These are phyloP conservation scores for Arvicanthis niloticus DNA, from an alignment of 2,113 vertebrate genomes.

Conservation along the genomic window DNA sequence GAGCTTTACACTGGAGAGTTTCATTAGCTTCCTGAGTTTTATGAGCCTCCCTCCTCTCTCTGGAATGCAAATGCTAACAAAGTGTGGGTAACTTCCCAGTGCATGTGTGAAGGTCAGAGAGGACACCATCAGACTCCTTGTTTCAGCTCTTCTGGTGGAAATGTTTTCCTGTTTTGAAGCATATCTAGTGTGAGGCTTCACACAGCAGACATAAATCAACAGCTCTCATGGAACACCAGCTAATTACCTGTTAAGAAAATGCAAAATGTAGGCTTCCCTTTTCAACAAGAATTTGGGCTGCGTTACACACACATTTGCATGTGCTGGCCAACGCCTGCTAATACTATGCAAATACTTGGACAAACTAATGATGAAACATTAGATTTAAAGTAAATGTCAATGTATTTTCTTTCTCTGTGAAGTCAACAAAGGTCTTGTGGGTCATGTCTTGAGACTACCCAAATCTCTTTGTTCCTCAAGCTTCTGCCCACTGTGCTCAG, in stretches of 20 bases:
- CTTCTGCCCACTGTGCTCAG: neutral
- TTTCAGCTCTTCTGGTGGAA: neutral
- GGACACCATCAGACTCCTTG: neutral
- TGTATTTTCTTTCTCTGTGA: neutral
- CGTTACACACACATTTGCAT: neutral
- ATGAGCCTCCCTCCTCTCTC: neutral
- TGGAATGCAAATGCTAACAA: neutral
- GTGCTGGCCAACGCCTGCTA: neutral
- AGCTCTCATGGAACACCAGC: neutral
- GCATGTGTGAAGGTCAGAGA: neutral
- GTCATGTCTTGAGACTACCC: neutral
- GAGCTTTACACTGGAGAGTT: neutral
- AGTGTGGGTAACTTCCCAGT: neutral
- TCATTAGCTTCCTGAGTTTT: neutral
- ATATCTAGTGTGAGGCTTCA: neutral
- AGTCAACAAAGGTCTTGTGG: neutral
- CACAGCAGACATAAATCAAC: neutral
- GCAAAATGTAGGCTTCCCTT: neutral
- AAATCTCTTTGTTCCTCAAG: neutral
- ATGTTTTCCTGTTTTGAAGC: neutral
- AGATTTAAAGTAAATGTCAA: conserved; percentile 32
- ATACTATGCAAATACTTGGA: neutral
- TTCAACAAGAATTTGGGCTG: conserved; percentile 21
- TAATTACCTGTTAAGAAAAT: neutral
- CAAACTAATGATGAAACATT: neutral